These are phyloP conservation scores for Conopomorpha cramerella DNA, from an alignment of 1,140 invertebrate genomes.

Conservation along the genomic window DNA sequence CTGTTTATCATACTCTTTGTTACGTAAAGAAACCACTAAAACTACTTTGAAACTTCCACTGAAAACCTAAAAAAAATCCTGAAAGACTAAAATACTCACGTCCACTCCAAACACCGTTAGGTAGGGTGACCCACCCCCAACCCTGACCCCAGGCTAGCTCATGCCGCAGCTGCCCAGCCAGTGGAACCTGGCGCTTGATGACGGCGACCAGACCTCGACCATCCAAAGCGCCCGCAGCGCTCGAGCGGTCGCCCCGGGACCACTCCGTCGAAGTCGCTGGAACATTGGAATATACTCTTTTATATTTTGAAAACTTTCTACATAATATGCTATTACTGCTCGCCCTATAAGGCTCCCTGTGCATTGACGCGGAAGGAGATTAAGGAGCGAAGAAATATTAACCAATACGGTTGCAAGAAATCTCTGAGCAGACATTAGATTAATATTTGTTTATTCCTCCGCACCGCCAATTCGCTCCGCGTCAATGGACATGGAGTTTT, in stretches of 20 bases:
- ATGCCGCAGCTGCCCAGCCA: constrained; percentile 50
- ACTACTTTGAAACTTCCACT: neutral
- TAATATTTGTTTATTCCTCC: too few relatives aligned
- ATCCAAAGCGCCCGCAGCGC: constrained; percentile 32
- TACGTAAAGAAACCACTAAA: too few relatives aligned
- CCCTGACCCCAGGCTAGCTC: constrained; percentile 61
- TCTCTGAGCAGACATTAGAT: too few relatives aligned
- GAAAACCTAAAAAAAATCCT: neutral
- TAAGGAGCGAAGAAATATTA: neutral
- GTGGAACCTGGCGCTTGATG: constrained; percentile 54
- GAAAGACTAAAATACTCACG: constrained; percentile 36
- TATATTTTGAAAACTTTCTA: too few relatives aligned
- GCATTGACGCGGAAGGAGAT: neutral
- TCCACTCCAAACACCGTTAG: constrained; percentile 66
- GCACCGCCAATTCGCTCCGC: too few relatives aligned
- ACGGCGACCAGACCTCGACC: constrained; percentile 50
- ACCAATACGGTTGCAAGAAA: too few relatives aligned
- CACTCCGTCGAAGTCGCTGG: constrained; percentile 61
- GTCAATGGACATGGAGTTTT: too few relatives aligned
- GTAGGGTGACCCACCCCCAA: constrained; percentile 66
- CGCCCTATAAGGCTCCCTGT: too few relatives aligned
- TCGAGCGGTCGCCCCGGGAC: constrained; percentile 23
- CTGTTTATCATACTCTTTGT: too few relatives aligned
- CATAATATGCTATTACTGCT: too few relatives aligned
- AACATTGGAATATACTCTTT: constrained; percentile 14